These are phyloP conservation scores for Scolopax mira DNA, from an alignment of 2,113 vertebrate genomes.

Conservation along the genomic window DNA sequence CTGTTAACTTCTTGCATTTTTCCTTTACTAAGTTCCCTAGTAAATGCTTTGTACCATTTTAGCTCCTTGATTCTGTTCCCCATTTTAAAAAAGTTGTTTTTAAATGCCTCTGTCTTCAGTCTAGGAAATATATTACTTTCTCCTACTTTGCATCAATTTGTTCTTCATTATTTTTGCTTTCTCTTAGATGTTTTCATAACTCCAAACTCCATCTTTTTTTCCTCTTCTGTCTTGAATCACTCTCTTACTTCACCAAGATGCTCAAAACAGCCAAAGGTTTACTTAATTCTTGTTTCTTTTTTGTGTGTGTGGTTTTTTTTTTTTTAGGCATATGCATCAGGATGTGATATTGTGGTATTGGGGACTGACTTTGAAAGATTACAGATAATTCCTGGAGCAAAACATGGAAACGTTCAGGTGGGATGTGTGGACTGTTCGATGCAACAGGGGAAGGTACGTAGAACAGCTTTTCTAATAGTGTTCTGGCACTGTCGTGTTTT, in stretches of 20 bases:
- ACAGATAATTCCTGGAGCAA: conserved; percentile 96
- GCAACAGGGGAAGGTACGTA: conserved; percentile 91
- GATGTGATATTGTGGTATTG: conserved; percentile 95
- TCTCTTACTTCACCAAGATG: neutral
- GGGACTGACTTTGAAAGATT: conserved; percentile 96
- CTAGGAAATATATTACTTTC: neutral
- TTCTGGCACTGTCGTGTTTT: neutral
- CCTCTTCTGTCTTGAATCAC: neutral
- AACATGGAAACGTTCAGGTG: conserved; percentile 97
- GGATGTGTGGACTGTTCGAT: conserved; percentile 95
- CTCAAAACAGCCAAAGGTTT: neutral
- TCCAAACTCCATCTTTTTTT: neutral
- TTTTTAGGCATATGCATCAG: conserved; percentile 92
- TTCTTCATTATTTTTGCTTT: neutral
- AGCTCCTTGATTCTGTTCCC: neutral
- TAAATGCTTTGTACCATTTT: neutral
- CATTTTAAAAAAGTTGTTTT: neutral
- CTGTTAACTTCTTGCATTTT: neutral
- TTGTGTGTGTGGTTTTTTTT: neutral
- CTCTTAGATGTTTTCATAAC: neutral
- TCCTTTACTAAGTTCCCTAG: neutral
- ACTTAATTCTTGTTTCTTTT: neutral
- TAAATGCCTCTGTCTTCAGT: neutral
- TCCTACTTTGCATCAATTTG: neutral
- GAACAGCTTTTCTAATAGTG: neutral